phyloP scores from a whole-genome alignment of 1,140 invertebrate species.

The Drosophila takahashii region DNA sequence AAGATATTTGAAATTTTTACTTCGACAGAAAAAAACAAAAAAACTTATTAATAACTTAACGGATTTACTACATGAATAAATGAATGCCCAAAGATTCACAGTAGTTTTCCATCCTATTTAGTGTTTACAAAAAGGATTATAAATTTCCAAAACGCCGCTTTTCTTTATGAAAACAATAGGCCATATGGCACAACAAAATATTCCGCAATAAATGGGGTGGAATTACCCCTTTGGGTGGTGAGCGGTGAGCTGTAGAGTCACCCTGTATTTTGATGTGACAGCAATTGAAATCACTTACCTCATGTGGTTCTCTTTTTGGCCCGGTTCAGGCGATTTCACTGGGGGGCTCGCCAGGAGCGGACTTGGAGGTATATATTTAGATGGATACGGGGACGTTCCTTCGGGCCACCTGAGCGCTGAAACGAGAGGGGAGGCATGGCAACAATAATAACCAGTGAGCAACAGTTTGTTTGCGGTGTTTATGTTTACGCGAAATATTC shows the following conservation, averaged over 20 bases:
- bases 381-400: slow-evolving; percentile 42
- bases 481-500: slow-evolving; percentile 80
- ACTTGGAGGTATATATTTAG: slow-evolving; percentile 39
- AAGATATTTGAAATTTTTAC: too few relatives aligned
- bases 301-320: slow-evolving; percentile 33
- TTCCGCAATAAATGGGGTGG: slow-evolving; percentile 22
- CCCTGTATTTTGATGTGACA: slow-evolving; percentile 32
- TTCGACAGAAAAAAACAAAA: too few relatives aligned
- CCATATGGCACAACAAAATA: slow-evolving; percentile 28
- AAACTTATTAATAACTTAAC: too few relatives aligned
- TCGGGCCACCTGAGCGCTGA: slow-evolving; percentile 59
- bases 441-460: slow-evolving; percentile 68
- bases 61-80: too few relatives aligned
- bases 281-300: slow-evolving; percentile 46
- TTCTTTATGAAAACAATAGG: slow-evolving; percentile 2
- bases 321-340: slow-evolving; percentile 18
- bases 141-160: slow-evolving; percentile 2
- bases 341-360: slow-evolving; percentile 48
- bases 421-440: slow-evolving; percentile 44
- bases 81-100: too few relatives aligned
- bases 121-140: slow-evolving; percentile 12
- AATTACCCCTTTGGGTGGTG: slow-evolving; percentile 35
- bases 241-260: slow-evolving; percentile 18
- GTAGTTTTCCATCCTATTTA: background rate
- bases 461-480: slow-evolving; percentile 79